Evolutionary conservation across 2,888 invertebrate genomes (phyloP).

Genomic region (Nymphalis c-album): DNA sequence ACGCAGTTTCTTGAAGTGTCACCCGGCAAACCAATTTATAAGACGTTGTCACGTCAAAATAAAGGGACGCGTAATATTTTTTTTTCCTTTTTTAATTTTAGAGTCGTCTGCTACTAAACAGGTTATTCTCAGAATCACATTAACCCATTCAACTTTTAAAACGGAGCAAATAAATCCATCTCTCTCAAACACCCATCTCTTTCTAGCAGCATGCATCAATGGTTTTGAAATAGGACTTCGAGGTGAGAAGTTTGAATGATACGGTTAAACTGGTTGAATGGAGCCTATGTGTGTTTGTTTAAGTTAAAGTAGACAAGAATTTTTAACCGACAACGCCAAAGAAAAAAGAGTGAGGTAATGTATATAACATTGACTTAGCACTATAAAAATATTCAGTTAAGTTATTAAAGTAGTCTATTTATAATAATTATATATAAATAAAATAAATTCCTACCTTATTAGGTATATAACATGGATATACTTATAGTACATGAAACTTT

Average conservation of each 20-base stretch:
- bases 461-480: too few relatives aligned
- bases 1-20: too few relatives aligned
- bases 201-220: conserved; percentile 29
- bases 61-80: neutral
- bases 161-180: conserved; percentile 28
- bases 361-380: neutral
- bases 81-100: conserved; percentile 1
- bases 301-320: conserved; percentile 14
- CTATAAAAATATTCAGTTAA: too few relatives aligned
- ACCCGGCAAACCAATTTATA: too few relatives aligned
- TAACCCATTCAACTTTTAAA: conserved; percentile 29
- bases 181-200: conserved; percentile 16
- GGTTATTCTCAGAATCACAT: conserved; percentile 33
- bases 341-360: neutral
- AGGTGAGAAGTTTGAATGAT: conserved; percentile 30
- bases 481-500: too few relatives aligned
- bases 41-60: too few relatives aligned
- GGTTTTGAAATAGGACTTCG: conserved; percentile 30
- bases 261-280: conserved; percentile 29
- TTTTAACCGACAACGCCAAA: neutral
- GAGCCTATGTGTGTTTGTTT: conserved; percentile 20
- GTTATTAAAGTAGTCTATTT: too few relatives aligned
- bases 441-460: too few relatives aligned
- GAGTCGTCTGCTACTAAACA: conserved; percentile 30
- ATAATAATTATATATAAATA: too few relatives aligned